These are phyloP conservation scores for Oryzias celebensis DNA, from an alignment of 2,113 vertebrate genomes.

Conservation along the genomic window DNA sequence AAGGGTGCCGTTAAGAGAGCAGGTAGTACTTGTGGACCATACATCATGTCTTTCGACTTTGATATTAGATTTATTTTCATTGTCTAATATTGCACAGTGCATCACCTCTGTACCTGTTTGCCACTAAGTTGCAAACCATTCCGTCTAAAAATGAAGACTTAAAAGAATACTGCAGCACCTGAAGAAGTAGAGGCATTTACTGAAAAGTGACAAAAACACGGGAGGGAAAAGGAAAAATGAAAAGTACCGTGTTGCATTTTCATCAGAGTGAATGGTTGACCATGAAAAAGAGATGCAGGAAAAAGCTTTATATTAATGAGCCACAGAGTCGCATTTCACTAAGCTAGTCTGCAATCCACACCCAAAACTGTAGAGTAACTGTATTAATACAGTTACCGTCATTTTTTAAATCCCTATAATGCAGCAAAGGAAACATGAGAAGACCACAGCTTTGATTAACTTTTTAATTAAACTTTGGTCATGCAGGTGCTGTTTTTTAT, in stretches of 20 bases:
- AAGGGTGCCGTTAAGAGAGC: too few species aligned
- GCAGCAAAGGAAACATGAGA: background rate
- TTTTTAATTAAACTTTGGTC: background rate
- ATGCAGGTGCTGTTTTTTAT: background rate
- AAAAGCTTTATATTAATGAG: background rate
- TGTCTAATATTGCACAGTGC: constrained; percentile 11
- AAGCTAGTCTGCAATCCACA: background rate
- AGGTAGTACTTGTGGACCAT: too few species aligned
- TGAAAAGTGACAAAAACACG: constrained; percentile 17
- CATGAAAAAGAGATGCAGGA: background rate
- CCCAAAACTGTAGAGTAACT: background rate
- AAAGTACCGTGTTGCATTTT: constrained; percentile 9
- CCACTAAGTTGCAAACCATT: constrained; percentile 24
- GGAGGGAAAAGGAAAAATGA: background rate
- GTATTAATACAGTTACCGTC: background rate
- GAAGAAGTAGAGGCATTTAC: constrained; percentile 19
- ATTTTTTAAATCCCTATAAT: background rate
- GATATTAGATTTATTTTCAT: constrained; percentile 21
- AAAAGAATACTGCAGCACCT: constrained; percentile 14
- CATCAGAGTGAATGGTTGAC: constrained; percentile 7
- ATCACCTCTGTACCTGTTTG: constrained; percentile 4
- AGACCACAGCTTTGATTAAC: background rate
- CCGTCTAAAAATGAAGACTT: background rate
- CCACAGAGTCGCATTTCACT: background rate
- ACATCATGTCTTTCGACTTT: background rate